Percentiles rank a stretch among this genome's conserved stretches.
Evolutionary conservation across 2,113 vertebrate species (phyloP).

Genomic region (Spea multiplicata): DNA sequence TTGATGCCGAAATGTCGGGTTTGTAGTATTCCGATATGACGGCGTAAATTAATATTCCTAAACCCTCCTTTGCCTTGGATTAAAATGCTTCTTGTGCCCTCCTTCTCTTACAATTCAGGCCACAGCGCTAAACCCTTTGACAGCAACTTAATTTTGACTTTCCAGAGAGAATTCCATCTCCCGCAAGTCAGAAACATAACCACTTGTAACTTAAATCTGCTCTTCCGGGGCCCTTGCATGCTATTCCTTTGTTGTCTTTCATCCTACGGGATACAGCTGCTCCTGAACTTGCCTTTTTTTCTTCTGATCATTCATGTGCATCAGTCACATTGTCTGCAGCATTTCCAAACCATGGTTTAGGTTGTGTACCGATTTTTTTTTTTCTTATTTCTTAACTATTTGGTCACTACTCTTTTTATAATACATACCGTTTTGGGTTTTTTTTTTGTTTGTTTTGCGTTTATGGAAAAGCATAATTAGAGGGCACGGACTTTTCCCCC

Average conservation of each 20-base stretch:
- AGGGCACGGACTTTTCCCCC: constrained; percentile 69
- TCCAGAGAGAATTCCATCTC: constrained; percentile 39
- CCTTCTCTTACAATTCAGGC: constrained; percentile 31
- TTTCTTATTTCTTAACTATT: constrained; percentile 64
- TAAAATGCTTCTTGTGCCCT: not conserved
- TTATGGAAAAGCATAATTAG: constrained; percentile 72
- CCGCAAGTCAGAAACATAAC: constrained; percentile 54
- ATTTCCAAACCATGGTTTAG: constrained; percentile 64
- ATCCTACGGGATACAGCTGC: constrained; percentile 70
- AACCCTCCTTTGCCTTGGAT: not conserved
- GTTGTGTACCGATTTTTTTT: constrained; percentile 63
- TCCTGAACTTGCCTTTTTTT: constrained; percentile 68
- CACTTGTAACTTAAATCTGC: constrained; percentile 68
- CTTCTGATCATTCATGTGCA: constrained; percentile 76
- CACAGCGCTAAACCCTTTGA: not conserved
- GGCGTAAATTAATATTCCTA: too few relatives aligned
- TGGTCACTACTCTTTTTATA: constrained; percentile 61
- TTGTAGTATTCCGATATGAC: too few relatives aligned
- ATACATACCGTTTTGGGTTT: constrained; percentile 50
- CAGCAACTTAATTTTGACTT: constrained; percentile 50
- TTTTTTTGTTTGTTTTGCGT: constrained; percentile 51
- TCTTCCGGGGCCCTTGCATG: constrained; percentile 61
- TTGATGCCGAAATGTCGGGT: too few relatives aligned
- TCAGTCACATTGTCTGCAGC: constrained; percentile 69
- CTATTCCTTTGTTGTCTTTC: constrained; percentile 74